phyloP scores from a whole-genome alignment of 2,113 vertebrate species.

The Myotis brandtii region DNA sequence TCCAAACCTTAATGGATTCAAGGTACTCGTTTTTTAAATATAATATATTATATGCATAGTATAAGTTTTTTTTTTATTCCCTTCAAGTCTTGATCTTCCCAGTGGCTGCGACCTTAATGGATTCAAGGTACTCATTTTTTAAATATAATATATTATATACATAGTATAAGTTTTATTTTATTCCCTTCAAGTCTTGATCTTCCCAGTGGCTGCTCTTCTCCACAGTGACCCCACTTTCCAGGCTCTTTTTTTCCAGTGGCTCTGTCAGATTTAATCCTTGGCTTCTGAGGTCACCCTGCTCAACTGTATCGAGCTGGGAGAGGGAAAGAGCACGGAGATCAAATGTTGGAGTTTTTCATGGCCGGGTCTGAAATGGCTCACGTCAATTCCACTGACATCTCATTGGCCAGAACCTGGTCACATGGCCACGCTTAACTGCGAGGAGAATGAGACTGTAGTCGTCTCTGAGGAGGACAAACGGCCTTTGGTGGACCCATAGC shows the following conservation, averaged over 20 bases:
- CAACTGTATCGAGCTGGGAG: background rate
- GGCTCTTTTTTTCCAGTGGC: background rate
- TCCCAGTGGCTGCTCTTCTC: background rate
- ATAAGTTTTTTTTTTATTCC: background rate
- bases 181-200: background rate
- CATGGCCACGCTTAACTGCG: background rate
- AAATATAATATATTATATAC: background rate
- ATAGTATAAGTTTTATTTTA: background rate
- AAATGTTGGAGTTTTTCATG: background rate
- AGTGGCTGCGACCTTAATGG: too few species aligned
- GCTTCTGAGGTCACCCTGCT: background rate
- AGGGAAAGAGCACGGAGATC: background rate
- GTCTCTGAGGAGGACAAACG: background rate
- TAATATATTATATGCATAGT: background rate
- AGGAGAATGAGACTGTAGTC: background rate
- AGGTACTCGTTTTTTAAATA: background rate
- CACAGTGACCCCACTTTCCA: background rate
- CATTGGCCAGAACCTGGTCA: background rate
- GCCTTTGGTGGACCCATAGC: background rate
- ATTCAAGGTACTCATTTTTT: background rate
- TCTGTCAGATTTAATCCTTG: background rate
- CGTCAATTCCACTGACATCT: background rate
- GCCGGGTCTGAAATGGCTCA: background rate
- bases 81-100: background rate
- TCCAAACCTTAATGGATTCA: background rate